These are phyloP conservation scores for Phoxinus dragarum DNA, from an alignment of 2,797 vertebrate genomes.

Conservation along the genomic window DNA sequence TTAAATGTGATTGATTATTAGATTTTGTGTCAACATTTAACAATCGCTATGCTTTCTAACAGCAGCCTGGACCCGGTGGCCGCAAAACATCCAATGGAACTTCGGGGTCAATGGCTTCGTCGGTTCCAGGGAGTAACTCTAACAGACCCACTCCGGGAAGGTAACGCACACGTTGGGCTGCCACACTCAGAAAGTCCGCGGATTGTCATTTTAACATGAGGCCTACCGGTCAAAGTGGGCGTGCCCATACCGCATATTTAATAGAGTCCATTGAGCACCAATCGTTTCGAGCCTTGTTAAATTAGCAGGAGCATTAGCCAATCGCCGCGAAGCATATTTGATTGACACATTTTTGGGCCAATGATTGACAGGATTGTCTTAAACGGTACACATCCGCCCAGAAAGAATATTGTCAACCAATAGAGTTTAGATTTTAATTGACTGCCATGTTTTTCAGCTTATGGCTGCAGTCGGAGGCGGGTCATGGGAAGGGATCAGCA, in stretches of 20 bases:
- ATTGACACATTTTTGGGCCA: conserved; percentile 49
- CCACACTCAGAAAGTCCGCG: conserved; percentile 68
- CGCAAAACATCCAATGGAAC: conserved; percentile 84
- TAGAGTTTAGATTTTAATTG: background rate
- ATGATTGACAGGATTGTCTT: conserved; percentile 21
- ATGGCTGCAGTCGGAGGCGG: conserved; percentile 21
- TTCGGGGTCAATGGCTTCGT: conserved; percentile 79
- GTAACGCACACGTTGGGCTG: conserved; percentile 66
- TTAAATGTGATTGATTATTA: background rate
- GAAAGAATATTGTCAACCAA: background rate
- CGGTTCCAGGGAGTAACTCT: conserved; percentile 72
- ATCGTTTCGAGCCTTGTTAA: conserved; percentile 53
- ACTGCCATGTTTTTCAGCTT: conserved; percentile 25
- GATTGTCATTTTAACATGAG: conserved; percentile 70
- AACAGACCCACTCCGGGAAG: conserved; percentile 78
- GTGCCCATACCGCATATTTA: conserved; percentile 69
- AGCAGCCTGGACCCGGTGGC: conserved; percentile 80
- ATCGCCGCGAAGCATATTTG: conserved; percentile 50
- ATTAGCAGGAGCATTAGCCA: conserved; percentile 62
- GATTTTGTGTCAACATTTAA: background rate
- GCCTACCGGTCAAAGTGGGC: conserved; percentile 84
- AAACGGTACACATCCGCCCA: background rate
- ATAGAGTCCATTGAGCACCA: conserved; percentile 16
- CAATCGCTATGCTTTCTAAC: conserved; percentile 59
- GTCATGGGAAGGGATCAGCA: background rate